Percentiles rank a stretch among this genome's conserved stretches.
Evolutionary conservation across 35 echinoderm and acorn worm species (phyloP).

Genomic region (Lytechinus pictus): DNA sequence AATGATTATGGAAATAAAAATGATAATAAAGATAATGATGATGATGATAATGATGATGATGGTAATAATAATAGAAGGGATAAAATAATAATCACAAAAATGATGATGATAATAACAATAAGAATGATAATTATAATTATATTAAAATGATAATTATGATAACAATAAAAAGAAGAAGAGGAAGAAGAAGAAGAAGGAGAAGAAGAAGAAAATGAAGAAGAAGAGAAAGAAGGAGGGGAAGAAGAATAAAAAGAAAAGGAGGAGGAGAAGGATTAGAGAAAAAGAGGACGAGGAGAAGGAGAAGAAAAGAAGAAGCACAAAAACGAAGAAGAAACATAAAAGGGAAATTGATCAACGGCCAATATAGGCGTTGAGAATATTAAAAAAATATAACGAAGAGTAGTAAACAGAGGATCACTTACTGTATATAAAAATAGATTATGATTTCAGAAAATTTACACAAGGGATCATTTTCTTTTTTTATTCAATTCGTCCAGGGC

Average conservation of each 20-base stretch:
- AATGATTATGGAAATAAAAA: conserved; percentile 13
- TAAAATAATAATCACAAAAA: too few species aligned
- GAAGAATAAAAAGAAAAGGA: neutral
- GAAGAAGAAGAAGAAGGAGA: neutral
- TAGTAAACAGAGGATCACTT: too few species aligned
- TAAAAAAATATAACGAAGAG: too few species aligned
- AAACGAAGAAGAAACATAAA: neutral
- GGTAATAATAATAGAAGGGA: neutral
- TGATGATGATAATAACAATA: neutral
- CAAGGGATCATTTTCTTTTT: too few species aligned
- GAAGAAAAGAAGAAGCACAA: neutral
- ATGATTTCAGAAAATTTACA: too few species aligned
- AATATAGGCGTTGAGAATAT: too few species aligned
- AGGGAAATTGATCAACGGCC: too few species aligned
- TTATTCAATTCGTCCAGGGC: too few species aligned
- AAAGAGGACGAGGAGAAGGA: neutral
- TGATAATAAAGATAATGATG: neutral
- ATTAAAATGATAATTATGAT: neutral
- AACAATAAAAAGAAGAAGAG: neutral
- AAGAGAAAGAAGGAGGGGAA: neutral
- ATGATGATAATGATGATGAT: conserved; percentile 32
- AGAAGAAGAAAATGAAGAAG: neutral
- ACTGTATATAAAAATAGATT: too few species aligned
- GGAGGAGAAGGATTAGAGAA: neutral
- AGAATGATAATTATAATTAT: conserved; percentile 35